Conservation (phyloP, 2,888 invertebrate genomes). For the Lottia scabra region DNA sequence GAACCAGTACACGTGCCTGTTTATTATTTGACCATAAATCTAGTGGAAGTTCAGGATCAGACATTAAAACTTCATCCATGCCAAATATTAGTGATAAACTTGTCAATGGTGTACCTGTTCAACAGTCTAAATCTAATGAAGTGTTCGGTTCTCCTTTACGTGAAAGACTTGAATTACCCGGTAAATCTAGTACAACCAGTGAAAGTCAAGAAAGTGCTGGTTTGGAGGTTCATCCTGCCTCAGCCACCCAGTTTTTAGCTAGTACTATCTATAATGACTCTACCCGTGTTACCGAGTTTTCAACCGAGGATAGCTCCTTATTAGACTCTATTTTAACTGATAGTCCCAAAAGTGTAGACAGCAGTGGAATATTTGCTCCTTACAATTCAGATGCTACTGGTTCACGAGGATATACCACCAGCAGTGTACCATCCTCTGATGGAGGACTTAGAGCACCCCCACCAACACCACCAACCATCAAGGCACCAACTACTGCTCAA, state of each 20-base stretch:
- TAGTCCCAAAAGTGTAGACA: conserved; percentile 56
- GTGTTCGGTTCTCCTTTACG: conserved; percentile 34
- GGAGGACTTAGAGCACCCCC: conserved; percentile 35
- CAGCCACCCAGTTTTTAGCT: conserved; percentile 2
- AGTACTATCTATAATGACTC: background rate
- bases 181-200: conserved; percentile 55
- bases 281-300: background rate
- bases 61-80: conserved; percentile 42
- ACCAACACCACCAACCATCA: conserved; percentile 41
- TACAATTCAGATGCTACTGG: conserved; percentile 50
- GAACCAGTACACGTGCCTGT: conserved; percentile 46
- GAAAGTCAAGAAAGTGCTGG: conserved; percentile 27
- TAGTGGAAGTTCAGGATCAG: conserved; percentile 44
- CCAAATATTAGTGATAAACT: conserved; percentile 41
- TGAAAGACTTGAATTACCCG: conserved; percentile 48
- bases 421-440: conserved; percentile 25
- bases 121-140: conserved; percentile 29
- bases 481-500: conserved; percentile 31
- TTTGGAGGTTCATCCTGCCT: background rate
- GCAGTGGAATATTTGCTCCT: conserved; percentile 58
- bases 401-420: conserved; percentile 36
- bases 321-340: conserved; percentile 57
- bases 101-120: conserved; percentile 20
- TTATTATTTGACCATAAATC: conserved; percentile 40
- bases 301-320: conserved; percentile 7